These are phyloP conservation scores for Miichthys miiuy DNA, from an alignment of 2,797 vertebrate species.

Conservation along the genomic window DNA sequence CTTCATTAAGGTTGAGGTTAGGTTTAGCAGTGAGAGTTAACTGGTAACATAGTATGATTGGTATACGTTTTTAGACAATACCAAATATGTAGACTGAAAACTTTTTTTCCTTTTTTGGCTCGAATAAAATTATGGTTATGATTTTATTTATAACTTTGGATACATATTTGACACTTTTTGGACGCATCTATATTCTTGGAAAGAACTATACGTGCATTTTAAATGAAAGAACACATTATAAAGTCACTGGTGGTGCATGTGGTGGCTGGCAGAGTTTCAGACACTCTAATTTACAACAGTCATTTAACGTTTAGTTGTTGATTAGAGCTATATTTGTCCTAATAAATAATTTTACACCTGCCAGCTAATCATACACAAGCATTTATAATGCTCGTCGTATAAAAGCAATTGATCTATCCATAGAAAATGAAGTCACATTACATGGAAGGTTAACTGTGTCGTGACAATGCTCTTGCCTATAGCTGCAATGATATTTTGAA, in stretches of 20 bases:
- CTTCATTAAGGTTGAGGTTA: conserved; percentile 16
- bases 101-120: background rate
- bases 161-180: background rate
- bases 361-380: conserved; percentile 13
- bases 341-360: conserved; percentile 1
- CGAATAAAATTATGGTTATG: background rate
- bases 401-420: conserved; percentile 10
- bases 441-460: background rate
- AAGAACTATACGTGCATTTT: background rate
- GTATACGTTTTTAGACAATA: background rate
- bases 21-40: conserved; percentile 15
- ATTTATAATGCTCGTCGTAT: background rate
- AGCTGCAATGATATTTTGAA: conserved; percentile 22
- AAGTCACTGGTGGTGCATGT: background rate
- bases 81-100: background rate
- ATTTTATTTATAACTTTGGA: background rate
- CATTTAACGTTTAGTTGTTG: conserved; percentile 14
- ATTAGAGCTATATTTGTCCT: background rate
- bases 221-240: background rate
- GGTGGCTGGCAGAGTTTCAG: background rate
- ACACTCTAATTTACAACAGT: conserved; percentile 22
- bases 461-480: background rate
- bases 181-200: background rate
- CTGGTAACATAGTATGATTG: background rate
- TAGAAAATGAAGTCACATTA: background rate